Evolutionary conservation across 2,113 vertebrate genomes (phyloP), one percentile per base, ranked within the genome.

Genomic region (Ophthalmotilapia sp.): DNA sequence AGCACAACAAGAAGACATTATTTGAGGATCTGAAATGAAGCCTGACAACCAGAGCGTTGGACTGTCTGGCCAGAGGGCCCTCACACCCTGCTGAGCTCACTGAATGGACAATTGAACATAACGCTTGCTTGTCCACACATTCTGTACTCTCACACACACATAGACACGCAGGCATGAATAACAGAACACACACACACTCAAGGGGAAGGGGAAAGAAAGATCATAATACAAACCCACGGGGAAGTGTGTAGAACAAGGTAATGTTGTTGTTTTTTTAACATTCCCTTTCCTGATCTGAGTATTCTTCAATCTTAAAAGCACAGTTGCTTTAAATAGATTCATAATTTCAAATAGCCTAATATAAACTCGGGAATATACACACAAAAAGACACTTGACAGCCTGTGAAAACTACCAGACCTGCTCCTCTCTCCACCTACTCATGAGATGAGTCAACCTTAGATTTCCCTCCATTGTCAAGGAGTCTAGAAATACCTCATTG

Each of bases 31-130:
- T 86, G 85, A 92, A 92, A 93, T 86, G 68, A 88, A 88, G 81
- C 82, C 81, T 91, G 87, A 90, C 92, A 92, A 58, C 53, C 84
- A 77, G 65, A 53, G 79, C n/a, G 60, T 68, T 79, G 85, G 62
- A 33, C 73, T 54, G 54, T 82, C 60, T 89, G 90, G 45, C 92
- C 90, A 85, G 77, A 83, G 87, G 90, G 84, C 56, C 62, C 85
- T 88, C 81, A 87, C 82, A 90, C 90, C 88, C 92, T 40, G 84
- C 90, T 88, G 91, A 87, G 94, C 88, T 93, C 86, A 73, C 79
- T 91, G 89, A 92, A 93, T 31, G 88, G 83, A 86, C 92, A 92
- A 95, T 91, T 93, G 91, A 90, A 94, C 90, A 87, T 10, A 33
- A 77, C 13, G 23, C 89, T 82, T 9, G 80, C 82, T 90, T 92